Evolutionary conservation across 2,113 vertebrate species (phyloP).

Genomic region (Setophaga coronata): DNA sequence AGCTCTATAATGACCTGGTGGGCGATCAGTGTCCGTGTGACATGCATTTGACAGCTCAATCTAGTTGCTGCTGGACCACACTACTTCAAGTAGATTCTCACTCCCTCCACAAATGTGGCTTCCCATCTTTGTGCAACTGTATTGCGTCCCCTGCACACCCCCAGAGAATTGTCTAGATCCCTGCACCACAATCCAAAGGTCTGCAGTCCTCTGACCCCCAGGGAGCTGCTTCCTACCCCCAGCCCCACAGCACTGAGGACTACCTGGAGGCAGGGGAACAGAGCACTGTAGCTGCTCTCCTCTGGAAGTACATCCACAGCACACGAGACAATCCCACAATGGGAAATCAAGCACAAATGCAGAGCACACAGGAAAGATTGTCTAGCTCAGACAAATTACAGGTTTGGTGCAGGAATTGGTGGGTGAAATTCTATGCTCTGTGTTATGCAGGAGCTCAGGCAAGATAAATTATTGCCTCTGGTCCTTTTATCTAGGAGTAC

Average conservation of each 20-base stretch:
- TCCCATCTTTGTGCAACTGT: background rate
- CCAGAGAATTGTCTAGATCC: fast-evolving
- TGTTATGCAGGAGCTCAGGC: background rate
- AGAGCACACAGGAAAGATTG: background rate
- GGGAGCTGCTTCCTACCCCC: background rate
- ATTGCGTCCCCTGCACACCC: fast-evolving
- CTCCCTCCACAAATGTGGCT: background rate
- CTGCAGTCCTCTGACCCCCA: background rate
- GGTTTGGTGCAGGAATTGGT: background rate
- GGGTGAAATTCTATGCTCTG: background rate
- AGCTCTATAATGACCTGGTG: background rate
- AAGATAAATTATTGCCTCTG: background rate
- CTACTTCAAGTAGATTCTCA: background rate
- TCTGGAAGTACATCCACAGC: background rate
- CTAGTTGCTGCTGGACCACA: background rate
- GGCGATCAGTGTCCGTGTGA: fast-evolving
- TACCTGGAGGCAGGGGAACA: background rate
- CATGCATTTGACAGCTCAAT: background rate
- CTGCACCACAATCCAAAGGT: background rate
- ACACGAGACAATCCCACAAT: fast-evolving
- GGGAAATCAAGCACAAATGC: background rate
- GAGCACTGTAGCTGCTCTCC: background rate
- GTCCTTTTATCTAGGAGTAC: background rate
- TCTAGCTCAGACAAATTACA: background rate
- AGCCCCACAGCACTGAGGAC: background rate